A percentile compares a stretch with the other conserved stretches of the same genome.
These are phyloP conservation scores for Antedon mediterranea DNA, from an alignment of 53 echinoderm and acorn worm species.

Conservation along the genomic window DNA sequence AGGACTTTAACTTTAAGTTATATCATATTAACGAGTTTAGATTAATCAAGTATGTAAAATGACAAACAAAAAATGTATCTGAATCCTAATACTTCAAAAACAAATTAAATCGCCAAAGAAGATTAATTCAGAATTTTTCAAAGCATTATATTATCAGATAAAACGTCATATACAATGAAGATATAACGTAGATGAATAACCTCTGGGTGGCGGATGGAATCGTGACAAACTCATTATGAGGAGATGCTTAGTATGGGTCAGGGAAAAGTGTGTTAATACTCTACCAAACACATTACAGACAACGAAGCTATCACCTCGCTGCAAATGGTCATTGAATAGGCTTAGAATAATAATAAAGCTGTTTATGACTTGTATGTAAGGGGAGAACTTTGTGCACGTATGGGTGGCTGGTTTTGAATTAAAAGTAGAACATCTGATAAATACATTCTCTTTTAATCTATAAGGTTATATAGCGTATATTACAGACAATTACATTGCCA, in stretches of 20 bases:
- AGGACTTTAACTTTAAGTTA: too few species aligned
- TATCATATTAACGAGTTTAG: too few species aligned
- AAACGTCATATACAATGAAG: background rate
- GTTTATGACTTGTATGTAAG: background rate
- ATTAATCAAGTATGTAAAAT: too few species aligned
- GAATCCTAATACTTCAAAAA: background rate
- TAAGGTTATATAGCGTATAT: background rate
- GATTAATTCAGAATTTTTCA: background rate
- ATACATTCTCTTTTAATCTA: background rate
- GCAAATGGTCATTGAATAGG: background rate
- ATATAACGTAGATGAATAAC: background rate
- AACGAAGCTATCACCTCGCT: background rate
- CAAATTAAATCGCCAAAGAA: background rate
- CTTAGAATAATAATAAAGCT: background rate
- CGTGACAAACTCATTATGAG: background rate
- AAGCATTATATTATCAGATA: background rate
- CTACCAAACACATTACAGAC: background rate
- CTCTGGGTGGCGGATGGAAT: background rate
- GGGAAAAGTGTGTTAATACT: background rate
- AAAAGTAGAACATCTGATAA: background rate
- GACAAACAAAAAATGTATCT: too few species aligned
- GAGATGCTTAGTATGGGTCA: background rate
- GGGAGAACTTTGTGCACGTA: background rate
- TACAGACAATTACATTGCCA: too few species aligned
- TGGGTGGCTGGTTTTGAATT: background rate